These are phyloP conservation scores for Ips typographus DNA, from an alignment of 1,140 invertebrate genomes.

Conservation along the genomic window DNA sequence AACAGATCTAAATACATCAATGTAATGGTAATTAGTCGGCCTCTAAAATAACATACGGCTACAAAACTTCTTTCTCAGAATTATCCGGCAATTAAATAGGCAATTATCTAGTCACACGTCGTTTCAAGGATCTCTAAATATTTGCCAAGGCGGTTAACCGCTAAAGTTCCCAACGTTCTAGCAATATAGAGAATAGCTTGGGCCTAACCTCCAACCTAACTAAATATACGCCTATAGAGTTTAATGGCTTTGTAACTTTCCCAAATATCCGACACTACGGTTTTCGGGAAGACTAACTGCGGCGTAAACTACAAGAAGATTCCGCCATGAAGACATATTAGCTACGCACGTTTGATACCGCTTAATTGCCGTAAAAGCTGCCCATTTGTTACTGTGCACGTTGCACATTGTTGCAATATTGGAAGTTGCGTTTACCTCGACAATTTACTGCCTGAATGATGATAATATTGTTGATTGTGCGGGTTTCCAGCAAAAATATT, in stretches of 20 bases:
- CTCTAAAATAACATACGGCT: too few relatives aligned
- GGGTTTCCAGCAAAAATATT: too few relatives aligned
- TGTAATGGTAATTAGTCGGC: too few relatives aligned
- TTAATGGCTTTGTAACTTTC: slow-evolving; percentile 25
- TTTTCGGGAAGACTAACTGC: slow-evolving; percentile 20
- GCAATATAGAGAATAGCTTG: not conserved
- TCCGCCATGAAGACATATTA: slow-evolving; percentile 22
- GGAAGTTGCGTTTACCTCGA: not conserved
- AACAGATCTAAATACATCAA: too few relatives aligned
- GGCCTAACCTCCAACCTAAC: not conserved
- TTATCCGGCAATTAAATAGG: too few relatives aligned
- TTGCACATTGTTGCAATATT: slow-evolving; percentile 14
- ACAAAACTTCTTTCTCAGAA: too few relatives aligned
- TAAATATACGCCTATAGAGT: slow-evolving; percentile 14
- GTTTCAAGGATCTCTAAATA: too few relatives aligned
- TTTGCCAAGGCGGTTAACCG: too few relatives aligned
- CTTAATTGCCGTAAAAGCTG: slow-evolving; percentile 26
- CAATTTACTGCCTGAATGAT: not conserved
- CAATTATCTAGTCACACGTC: too few relatives aligned
- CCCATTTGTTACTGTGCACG: slow-evolving; percentile 19
- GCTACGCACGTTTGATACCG: slow-evolving; percentile 25
- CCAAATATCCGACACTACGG: slow-evolving; percentile 17
- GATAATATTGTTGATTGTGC: not conserved
- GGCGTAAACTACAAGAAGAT: slow-evolving; percentile 28
- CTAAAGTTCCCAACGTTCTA: too few relatives aligned